Base-by-base conservation (phyloP, 2,113 vertebrate species). In the Plectropomus leopardus region DNA sequence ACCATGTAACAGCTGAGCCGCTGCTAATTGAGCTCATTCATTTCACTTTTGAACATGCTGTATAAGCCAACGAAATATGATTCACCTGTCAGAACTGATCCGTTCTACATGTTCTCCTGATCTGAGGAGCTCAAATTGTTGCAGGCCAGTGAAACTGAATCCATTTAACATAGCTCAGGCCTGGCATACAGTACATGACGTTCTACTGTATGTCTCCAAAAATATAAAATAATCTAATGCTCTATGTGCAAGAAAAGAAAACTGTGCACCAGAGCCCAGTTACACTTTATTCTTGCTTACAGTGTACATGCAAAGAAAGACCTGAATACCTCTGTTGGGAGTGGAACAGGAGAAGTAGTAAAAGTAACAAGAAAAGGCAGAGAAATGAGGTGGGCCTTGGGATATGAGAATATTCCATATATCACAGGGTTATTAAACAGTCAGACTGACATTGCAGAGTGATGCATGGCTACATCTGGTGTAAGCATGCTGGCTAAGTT, bases 111-210 rank as follows among this genome's bases (percentile, higher is more conserved):
- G 51, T 65, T n/a, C 21, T 75, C 16, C 54, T 17, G 45, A 70
- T 72, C 15, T 71, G 55, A 72, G 42, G 50, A 79, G 61, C 54
- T 78, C 68, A 82, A 51, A 74, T 10, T 44, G 7, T 66, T 73
- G n/a, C 44, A 78, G 60, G 80, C 10, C 34, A 48, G 23, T 15
- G 67, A 74, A 82, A 90, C 34, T 64, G 16, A 58, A 82, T 82
- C 67, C 60, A 70, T 61, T 55, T 11, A 36, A 36, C 68, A 60
- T 76, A 65, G 30, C 28, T 73, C 47, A 44, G 67, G 57, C 54
- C 28, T 51, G 76, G 34, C 67, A 73, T 32, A 47, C 53, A 51
- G 51, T 51, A 70, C 71, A 78, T 71, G 28, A 45, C 7, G 65
- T 9, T 4, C 21, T 30, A 8, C 32, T 66, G 26, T 19, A 26